phyloP scores from a whole-genome alignment of 2,113 vertebrate genomes.

The Grallaria varia region DNA sequence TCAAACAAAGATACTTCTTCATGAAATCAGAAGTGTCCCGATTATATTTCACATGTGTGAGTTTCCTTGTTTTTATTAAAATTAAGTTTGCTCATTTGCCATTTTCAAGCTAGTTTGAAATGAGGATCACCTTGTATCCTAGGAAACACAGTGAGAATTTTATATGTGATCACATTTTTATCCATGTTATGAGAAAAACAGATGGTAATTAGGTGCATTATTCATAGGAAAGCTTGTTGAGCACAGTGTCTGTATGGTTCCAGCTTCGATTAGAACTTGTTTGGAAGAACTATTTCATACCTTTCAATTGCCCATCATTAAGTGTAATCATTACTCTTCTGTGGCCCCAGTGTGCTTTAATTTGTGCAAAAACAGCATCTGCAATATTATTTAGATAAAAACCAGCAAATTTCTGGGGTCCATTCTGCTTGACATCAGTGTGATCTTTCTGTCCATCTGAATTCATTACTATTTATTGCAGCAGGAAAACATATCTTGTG shows the following conservation, averaged over 20 bases:
- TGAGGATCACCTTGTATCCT: constrained; percentile 77
- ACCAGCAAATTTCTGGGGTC: not conserved
- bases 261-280: constrained; percentile 59
- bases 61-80: constrained; percentile 78
- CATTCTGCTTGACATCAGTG: not conserved
- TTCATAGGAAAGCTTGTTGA: constrained; percentile 63
- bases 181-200: constrained; percentile 66
- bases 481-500: not conserved
- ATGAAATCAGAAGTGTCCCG: constrained; percentile 60
- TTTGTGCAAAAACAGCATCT: constrained; percentile 12
- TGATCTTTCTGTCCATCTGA: not conserved
- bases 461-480: not conserved
- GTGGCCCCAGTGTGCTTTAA: constrained; percentile 10
- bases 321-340: constrained; percentile 57
- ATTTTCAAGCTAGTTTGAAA: constrained; percentile 74
- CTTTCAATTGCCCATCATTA: constrained; percentile 57
- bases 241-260: constrained; percentile 7
- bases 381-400: not conserved
- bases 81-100: constrained; percentile 75
- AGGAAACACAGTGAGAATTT: constrained; percentile 74
- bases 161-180: constrained; percentile 72
- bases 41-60: constrained; percentile 69
- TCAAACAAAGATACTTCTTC: constrained; percentile 59
- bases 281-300: constrained; percentile 57
- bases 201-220: constrained; percentile 72